phyloP scores from a whole-genome alignment of 2,797 vertebrate species.

The Remorina albescens region DNA sequence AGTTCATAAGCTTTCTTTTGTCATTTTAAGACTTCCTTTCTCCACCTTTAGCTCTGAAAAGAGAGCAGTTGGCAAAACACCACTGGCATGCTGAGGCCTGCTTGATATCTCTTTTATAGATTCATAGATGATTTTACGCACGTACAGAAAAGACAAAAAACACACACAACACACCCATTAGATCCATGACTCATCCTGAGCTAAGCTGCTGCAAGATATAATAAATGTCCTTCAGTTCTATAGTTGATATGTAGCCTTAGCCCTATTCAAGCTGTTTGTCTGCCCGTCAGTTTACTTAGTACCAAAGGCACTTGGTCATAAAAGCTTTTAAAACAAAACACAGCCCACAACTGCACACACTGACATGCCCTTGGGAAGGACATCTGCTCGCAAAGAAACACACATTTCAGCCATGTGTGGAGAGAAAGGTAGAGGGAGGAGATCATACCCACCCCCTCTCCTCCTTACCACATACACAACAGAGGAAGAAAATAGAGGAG shows the following conservation, averaged over 20 bases:
- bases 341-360: constrained; percentile 16
- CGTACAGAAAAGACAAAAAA: constrained; percentile 2
- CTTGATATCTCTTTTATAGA: constrained; percentile 63
- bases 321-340: constrained; percentile 32
- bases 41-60: constrained; percentile 55
- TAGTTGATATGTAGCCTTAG: constrained; percentile 21
- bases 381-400: constrained; percentile 52
- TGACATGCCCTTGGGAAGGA: constrained; percentile 20
- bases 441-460: constrained; percentile 36
- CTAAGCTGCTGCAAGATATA: constrained; percentile 40
- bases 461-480: constrained; percentile 42
- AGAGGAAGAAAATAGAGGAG: constrained; percentile 59
- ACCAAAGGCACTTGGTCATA: constrained; percentile 19
- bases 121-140: constrained; percentile 7
- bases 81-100: constrained; percentile 64
- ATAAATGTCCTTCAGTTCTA: constrained; percentile 14
- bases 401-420: constrained; percentile 63
- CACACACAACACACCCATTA: constrained; percentile 43
- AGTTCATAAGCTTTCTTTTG: constrained; percentile 74
- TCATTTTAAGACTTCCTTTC: constrained; percentile 78
- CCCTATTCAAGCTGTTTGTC: constrained; percentile 5
- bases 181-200: constrained; percentile 55
- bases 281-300: not conserved
- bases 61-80: constrained; percentile 64
- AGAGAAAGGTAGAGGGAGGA: constrained; percentile 49